Evolutionary conservation across 2,888 invertebrate genomes (phyloP).

Genomic region (Athripsodes cinereus): DNA sequence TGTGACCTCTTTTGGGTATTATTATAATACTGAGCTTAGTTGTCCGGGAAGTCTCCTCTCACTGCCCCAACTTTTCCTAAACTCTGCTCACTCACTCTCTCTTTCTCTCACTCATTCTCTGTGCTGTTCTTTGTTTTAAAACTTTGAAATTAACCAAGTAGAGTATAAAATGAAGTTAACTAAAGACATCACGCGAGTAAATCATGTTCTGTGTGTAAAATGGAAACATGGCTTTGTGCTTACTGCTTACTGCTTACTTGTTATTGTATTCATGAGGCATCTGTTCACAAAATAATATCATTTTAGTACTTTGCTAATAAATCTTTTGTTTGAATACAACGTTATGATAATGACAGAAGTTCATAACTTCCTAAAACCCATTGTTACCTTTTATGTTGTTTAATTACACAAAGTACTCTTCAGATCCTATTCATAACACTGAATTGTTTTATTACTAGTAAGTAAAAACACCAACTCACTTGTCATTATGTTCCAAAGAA

Average conservation of each 20-base stretch:
- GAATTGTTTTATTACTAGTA: no score
- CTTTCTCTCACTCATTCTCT: no score
- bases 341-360: neutral
- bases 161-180: conserved; percentile 10
- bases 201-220: conserved; percentile 7
- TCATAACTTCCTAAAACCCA: neutral
- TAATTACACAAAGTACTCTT: neutral
- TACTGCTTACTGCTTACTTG: neutral
- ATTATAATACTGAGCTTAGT: neutral
- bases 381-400: neutral
- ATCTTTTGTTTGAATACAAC: conserved; percentile 2
- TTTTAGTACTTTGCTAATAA: neutral
- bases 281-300: neutral
- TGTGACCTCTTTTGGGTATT: neutral
- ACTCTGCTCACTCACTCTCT: conserved; percentile 7
- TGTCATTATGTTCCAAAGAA: no score
- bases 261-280: conserved; percentile 2
- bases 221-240: neutral
- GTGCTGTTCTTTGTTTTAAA: conserved; percentile 12
- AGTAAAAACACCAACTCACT: no score
- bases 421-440: neutral
- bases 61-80: conserved; percentile 2
- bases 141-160: conserved; percentile 10
- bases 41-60: neutral
- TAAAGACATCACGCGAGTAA: conserved; percentile 7